Evolutionary conservation across 2,888 invertebrate genomes (phyloP).

Genomic region (Acanthosepion esculentum): DNA sequence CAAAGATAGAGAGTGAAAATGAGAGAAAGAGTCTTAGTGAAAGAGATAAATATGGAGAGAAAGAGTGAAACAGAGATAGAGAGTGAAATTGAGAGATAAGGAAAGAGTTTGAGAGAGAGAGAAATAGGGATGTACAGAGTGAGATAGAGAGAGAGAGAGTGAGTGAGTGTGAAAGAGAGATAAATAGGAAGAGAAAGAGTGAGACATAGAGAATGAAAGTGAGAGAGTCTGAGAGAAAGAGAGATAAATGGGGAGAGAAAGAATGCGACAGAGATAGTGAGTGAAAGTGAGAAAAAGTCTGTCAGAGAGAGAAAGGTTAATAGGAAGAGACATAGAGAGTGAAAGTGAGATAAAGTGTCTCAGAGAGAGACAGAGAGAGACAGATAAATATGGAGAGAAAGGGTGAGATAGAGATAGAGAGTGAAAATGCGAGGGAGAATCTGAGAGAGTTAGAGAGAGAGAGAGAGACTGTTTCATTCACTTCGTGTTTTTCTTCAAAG

Average conservation of each 20-base stretch:
- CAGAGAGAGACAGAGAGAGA: no score
- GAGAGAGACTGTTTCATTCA: background rate
- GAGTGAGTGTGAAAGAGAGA: background rate
- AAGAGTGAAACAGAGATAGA: background rate
- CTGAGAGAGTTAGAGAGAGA: background rate
- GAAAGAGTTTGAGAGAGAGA: background rate
- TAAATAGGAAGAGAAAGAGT: background rate
- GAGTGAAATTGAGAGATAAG: background rate
- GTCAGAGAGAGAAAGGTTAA: background rate
- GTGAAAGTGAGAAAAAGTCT: no score
- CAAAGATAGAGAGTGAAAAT: no score
- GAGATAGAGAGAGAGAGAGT: background rate
- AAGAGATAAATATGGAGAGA: background rate
- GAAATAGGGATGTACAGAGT: background rate
- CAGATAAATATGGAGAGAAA: no score
- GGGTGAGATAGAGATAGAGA: no score
- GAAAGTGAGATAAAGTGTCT: no score
- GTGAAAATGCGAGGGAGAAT: background rate
- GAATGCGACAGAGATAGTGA: background rate
- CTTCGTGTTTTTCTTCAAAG: background rate
- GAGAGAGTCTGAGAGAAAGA: background rate
- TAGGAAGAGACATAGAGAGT: background rate
- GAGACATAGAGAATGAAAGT: background rate
- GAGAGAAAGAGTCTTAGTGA: background rate
- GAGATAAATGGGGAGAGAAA: background rate